These are phyloP conservation scores for Aurelia coerulea DNA, from an alignment of 30 jellyfish, hydroid and myxozoan species.

Conservation along the genomic window DNA sequence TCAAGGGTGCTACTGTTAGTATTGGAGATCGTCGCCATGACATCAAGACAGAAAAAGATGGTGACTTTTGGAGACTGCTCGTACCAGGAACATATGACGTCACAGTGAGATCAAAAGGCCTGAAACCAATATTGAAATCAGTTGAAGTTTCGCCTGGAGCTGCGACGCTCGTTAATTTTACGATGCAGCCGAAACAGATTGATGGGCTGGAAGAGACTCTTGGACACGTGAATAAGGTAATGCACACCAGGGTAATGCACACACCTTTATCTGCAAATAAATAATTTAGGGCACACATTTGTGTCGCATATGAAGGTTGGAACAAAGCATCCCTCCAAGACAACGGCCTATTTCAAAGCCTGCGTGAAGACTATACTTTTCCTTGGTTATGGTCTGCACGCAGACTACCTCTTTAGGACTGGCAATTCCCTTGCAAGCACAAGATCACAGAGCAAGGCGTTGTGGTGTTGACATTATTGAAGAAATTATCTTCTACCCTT, in stretches of 20 bases:
- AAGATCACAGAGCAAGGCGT: no score
- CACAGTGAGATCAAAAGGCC: constrained; percentile 93
- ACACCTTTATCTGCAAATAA: no score
- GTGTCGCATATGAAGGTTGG: no score
- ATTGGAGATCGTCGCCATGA: constrained; percentile 96
- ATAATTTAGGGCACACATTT: no score
- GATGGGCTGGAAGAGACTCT: constrained; percentile 91
- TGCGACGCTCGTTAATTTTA: constrained; percentile 80
- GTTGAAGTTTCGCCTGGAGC: constrained; percentile 86
- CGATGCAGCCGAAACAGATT: constrained; percentile 82
- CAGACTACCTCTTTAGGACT: no score
- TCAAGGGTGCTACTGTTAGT: constrained; percentile 88
- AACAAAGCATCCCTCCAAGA: no score
- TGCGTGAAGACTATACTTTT: no score
- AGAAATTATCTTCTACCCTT: no score
- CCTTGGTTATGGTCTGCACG: no score
- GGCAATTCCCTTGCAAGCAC: no score
- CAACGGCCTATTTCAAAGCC: no score
- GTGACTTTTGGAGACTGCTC: constrained; percentile 98
- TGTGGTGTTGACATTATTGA: no score
- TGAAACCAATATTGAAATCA: constrained; percentile 62
- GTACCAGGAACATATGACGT: constrained; percentile 99
- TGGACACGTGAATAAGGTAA: constrained; percentile 97
- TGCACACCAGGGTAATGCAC: not conserved
- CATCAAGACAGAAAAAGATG: constrained; percentile 84